Evolutionary conservation across 2,797 vertebrate species (phyloP), one percentile per base, ranked within the genome.

Genomic region (Anisognathus igniventris): DNA sequence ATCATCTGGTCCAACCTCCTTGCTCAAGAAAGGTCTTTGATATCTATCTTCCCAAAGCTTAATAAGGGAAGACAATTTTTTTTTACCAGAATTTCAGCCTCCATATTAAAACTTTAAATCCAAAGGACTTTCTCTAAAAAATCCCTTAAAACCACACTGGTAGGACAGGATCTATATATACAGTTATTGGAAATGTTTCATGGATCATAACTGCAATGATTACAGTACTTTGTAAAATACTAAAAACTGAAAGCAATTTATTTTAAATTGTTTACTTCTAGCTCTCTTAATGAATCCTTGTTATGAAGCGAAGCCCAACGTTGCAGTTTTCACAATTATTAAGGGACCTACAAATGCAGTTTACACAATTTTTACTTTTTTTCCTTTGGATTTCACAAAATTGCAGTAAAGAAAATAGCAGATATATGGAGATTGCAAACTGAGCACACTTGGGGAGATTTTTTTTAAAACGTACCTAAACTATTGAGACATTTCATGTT

Each of bases 121-220:
- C 65, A 16, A 7, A 47, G 7, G 6, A 3, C 61, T 73, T 73
- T 66, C 22, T 47, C 40, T 39, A 35, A 39, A 67, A 85, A 30
- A 5, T 0, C 2, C 3, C 7, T 50, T 31, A 35, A 75, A 50
- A 20, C 3, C 19, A 39, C 28, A 51, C 9, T 58, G 21, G 57
- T 27, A 28, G 15, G 6, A 54, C 6, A n/a, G 39, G 3, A 14
- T 18, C 20, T 54, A 42, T 47, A 24, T n/a, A 54, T 22, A 39
- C n/a, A 74, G 24, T 31, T 44, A 56, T 2, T 56, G n/a, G 73
- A 88, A 92, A 74, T 58, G 30, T 50, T 5, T 22, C 10, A 22
- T 11, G 28, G 22, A 74, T 7, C 5, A 8, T 56, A 81, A 53
- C 3, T 45, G 5, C 33, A n/a, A 84, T 58, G 7, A 45, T 66